Evolutionary conservation across 2,888 invertebrate genomes (phyloP).

Genomic region (Platypus cylindrus): DNA sequence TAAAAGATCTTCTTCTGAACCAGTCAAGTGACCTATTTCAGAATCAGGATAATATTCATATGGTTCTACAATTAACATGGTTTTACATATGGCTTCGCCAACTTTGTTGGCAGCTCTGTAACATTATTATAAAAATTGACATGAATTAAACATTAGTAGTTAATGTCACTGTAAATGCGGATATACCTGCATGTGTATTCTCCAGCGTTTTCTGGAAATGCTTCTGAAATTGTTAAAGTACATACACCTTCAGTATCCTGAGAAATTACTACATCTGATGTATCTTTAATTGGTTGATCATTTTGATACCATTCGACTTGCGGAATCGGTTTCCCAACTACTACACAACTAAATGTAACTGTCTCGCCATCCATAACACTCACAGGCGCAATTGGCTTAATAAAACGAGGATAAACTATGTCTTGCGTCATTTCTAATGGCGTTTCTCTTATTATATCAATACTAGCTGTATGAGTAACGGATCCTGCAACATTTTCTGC

Average conservation of each 20-base stretch:
- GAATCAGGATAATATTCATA: slow-evolving; percentile 87
- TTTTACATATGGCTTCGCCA: slow-evolving; percentile 68
- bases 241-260: slow-evolving; percentile 70
- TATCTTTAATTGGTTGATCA: slow-evolving; percentile 55
- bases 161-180: not conserved
- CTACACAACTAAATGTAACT: slow-evolving; percentile 58
- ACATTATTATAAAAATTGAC: not conserved
- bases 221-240: slow-evolving; percentile 70
- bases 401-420: slow-evolving; percentile 62
- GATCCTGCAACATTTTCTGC: slow-evolving; percentile 85
- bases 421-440: slow-evolving; percentile 46
- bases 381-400: slow-evolving; percentile 56
- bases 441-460: slow-evolving; percentile 47
- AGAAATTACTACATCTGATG: slow-evolving; percentile 60
- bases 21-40: slow-evolving; percentile 56
- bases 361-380: slow-evolving; percentile 86
- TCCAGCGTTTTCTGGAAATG: slow-evolving; percentile 83
- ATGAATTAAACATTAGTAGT: not conserved
- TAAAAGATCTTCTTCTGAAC: slow-evolving; percentile 71
- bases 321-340: slow-evolving; percentile 67
- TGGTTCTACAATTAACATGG: slow-evolving; percentile 73
- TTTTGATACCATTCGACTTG: slow-evolving; percentile 72
- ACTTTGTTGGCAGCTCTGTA: slow-evolving; percentile 59
- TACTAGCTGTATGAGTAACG: slow-evolving; percentile 69
- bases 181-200: slow-evolving; percentile 56